These are phyloP conservation scores for Dyspetes luteomarginatus DNA, from an alignment of 2,888 invertebrate genomes.

Conservation along the genomic window DNA sequence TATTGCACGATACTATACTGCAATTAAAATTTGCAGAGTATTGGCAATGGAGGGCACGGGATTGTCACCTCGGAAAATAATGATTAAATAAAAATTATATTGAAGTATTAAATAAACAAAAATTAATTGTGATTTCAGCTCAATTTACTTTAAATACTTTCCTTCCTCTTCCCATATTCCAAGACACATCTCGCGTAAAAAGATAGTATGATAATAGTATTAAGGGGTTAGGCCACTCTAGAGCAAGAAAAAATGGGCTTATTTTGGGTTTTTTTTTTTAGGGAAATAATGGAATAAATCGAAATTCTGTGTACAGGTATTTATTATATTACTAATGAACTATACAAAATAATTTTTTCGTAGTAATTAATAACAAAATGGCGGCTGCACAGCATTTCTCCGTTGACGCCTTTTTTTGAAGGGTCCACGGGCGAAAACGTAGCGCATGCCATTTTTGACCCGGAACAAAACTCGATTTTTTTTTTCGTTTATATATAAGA, in stretches of 20 bases:
- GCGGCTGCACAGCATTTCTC: constrained; percentile 2
- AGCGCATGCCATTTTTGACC: constrained; percentile 16
- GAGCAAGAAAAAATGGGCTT: constrained; percentile 8
- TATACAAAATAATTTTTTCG: constrained; percentile 2
- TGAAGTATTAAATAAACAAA: too few relatives aligned
- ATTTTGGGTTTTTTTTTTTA: constrained; percentile 23
- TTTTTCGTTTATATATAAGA: constrained; percentile 20
- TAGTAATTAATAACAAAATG: background rate
- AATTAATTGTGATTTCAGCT: too few relatives aligned
- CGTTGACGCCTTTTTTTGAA: constrained; percentile 19
- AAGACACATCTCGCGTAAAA: too few relatives aligned
- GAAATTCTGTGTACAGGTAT: constrained; percentile 2
- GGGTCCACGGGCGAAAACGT: constrained; percentile 27
- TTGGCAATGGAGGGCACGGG: too few relatives aligned
- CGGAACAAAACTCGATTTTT: constrained; percentile 65
- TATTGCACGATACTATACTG: too few relatives aligned
- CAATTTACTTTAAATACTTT: too few relatives aligned
- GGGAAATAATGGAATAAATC: constrained; percentile 17
- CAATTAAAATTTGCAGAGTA: too few relatives aligned
- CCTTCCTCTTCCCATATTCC: too few relatives aligned
- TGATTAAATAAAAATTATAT: too few relatives aligned
- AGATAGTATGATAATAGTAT: too few relatives aligned
- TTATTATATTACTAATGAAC: background rate
- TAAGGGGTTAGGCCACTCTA: background rate
- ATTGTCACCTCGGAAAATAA: too few relatives aligned